A percentile compares a stretch with the other conserved stretches of the same genome.
Conservation (phyloP, 2,888 invertebrate genomes). For the Tenthredo amoena region DNA sequence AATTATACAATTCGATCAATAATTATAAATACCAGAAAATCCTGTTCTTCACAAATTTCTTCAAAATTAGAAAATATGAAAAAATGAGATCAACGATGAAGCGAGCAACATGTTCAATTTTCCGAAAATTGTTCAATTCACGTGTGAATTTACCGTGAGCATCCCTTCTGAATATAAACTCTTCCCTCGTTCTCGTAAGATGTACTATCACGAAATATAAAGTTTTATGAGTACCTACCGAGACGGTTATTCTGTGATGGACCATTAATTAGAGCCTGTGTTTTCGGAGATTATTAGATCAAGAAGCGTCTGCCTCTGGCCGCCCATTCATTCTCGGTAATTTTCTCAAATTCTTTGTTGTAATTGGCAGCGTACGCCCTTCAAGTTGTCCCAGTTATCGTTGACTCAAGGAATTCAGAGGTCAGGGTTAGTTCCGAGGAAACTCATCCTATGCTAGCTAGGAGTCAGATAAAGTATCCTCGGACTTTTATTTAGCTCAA, state of each 20-base stretch:
- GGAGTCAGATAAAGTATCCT: conserved; percentile 5
- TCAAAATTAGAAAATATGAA: neutral
- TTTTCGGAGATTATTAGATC: conserved; percentile 60
- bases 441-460: neutral
- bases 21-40: neutral
- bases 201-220: conserved; percentile 15
- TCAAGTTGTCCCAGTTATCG: conserved; percentile 45
- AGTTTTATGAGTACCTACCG: neutral
- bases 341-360: conserved; percentile 46
- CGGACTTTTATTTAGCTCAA: conserved; percentile 14
- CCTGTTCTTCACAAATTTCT: neutral
- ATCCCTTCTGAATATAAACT: neutral
- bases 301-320: conserved; percentile 13
- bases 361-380: conserved; percentile 47
- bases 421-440: conserved; percentile 41
- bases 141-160: neutral
- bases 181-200: neutral
- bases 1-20: neutral
- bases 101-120: neutral
- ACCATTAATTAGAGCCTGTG: conserved; percentile 66
- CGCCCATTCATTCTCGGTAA: conserved; percentile 31
- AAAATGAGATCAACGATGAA: neutral
- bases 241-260: conserved; percentile 64
- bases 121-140: neutral
- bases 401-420: conserved; percentile 38